These are phyloP conservation scores for Orchesella flavescens DNA, from an alignment of 2,888 invertebrate species.

Conservation along the genomic window DNA sequence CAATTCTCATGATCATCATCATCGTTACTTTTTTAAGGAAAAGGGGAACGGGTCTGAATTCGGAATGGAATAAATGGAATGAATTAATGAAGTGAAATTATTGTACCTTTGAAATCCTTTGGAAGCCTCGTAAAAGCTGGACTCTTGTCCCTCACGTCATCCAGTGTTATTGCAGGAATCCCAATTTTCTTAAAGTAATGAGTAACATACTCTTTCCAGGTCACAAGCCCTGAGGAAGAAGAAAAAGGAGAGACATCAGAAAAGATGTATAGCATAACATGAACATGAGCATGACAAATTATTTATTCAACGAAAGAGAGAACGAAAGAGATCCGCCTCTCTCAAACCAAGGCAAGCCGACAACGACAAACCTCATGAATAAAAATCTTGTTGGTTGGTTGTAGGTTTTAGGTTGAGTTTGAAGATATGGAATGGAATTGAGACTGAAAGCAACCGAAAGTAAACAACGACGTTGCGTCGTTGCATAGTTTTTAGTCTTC, in stretches of 20 bases:
- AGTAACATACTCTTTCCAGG: constrained; percentile 87
- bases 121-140: constrained; percentile 58
- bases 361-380: constrained; percentile 1
- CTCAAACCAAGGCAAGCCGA: too few species aligned
- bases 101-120: constrained; percentile 60
- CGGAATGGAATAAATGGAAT: background rate
- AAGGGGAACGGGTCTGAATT: background rate
- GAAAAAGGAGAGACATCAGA: constrained; percentile 19
- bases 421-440: too few species aligned
- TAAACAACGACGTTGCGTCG: too few species aligned
- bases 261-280: too few species aligned
- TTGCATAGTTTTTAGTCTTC: constrained; percentile 1
- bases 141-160: constrained; percentile 61
- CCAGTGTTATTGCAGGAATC: constrained; percentile 61
- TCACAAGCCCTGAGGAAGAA: constrained; percentile 77
- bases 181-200: constrained; percentile 83
- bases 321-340: background rate
- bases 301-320: constrained; percentile 14
- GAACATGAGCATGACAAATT: constrained; percentile 17
- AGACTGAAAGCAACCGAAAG: constrained; percentile 5
- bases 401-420: too few species aligned
- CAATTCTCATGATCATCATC: too few species aligned
- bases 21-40: too few species aligned
- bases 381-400: background rate
- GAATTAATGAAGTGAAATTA: background rate